phyloP scores from a whole-genome alignment of 2,888 invertebrate species.

The Parapristionchus giblindavisi region DNA sequence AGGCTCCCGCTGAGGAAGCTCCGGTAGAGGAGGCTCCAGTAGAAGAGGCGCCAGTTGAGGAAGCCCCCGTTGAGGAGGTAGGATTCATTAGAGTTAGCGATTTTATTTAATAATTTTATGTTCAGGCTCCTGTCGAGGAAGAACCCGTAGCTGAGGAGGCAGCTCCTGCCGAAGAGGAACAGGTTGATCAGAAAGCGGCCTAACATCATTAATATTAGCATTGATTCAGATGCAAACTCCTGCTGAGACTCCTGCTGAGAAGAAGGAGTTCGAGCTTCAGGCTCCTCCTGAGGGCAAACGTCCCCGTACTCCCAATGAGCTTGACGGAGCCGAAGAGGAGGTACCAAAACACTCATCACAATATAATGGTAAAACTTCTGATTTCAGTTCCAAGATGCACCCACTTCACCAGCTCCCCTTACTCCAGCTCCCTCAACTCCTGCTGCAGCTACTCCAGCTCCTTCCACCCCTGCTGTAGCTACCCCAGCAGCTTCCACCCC shows the following conservation, averaged over 20 bases:
- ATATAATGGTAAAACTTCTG: no score
- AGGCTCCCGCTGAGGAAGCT: conserved; percentile 42
- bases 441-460: conserved; percentile 45
- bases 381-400: conserved; percentile 29
- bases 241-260: conserved; percentile 40
- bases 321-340: conserved; percentile 53
- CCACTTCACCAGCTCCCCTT: conserved; percentile 42
- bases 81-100: neutral
- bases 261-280: conserved; percentile 64
- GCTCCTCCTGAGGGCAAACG: conserved; percentile 66
- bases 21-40: conserved; percentile 7
- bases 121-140: conserved; percentile 40
- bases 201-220: no score
- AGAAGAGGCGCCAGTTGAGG: conserved; percentile 31
- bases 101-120: no score
- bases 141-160: conserved; percentile 40
- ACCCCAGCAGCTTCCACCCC: conserved; percentile 52
- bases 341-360: neutral
- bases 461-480: conserved; percentile 52
- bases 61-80: conserved; percentile 44
- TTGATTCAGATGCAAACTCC: conserved; percentile 33
- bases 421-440: conserved; percentile 41
- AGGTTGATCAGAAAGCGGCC: conserved; percentile 17
- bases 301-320: conserved; percentile 66
- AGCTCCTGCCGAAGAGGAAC: conserved; percentile 37